Evolutionary conservation across 2,888 invertebrate genomes (phyloP).

Genomic region (Atethmia centrago): DNA sequence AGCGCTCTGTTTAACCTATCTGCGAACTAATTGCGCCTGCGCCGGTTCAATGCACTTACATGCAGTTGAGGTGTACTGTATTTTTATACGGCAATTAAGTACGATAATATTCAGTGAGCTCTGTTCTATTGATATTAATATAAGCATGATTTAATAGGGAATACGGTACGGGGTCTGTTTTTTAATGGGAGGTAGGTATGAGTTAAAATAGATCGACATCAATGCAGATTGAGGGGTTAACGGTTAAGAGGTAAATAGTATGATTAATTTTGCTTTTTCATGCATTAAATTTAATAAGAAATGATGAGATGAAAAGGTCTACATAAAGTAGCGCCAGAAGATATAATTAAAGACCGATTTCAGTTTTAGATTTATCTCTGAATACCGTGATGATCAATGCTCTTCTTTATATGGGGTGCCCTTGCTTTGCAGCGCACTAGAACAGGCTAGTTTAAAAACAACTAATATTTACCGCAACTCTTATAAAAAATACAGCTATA

Average conservation of each 20-base stretch:
- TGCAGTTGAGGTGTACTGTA: slow-evolving; percentile 68
- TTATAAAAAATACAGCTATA: not conserved
- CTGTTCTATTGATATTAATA: slow-evolving; percentile 54
- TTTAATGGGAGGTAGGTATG: slow-evolving; percentile 30
- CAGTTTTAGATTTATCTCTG: not conserved
- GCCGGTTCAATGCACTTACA: slow-evolving; percentile 74
- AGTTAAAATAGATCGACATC: slow-evolving; percentile 32
- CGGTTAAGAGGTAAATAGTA: slow-evolving; percentile 19
- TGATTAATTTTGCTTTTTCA: slow-evolving; percentile 6
- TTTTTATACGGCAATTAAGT: slow-evolving; percentile 61
- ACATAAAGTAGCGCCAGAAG: not conserved
- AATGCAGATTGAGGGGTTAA: slow-evolving; percentile 33
- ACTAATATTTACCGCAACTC: not conserved
- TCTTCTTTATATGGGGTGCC: not conserved
- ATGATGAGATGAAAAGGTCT: not conserved
- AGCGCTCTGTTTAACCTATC: slow-evolving; percentile 61
- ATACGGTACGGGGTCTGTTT: slow-evolving; percentile 48
- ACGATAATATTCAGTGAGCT: slow-evolving; percentile 62
- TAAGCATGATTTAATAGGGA: slow-evolving; percentile 55
- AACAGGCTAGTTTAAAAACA: no score
- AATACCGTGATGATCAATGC: not conserved
- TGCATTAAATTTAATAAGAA: not conserved
- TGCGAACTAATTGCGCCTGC: slow-evolving; percentile 73
- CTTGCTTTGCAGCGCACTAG: not conserved
- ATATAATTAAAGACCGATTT: not conserved